Base-by-base conservation (phyloP, 2,797 vertebrate genomes). In the Onychomys torridus region DNA sequence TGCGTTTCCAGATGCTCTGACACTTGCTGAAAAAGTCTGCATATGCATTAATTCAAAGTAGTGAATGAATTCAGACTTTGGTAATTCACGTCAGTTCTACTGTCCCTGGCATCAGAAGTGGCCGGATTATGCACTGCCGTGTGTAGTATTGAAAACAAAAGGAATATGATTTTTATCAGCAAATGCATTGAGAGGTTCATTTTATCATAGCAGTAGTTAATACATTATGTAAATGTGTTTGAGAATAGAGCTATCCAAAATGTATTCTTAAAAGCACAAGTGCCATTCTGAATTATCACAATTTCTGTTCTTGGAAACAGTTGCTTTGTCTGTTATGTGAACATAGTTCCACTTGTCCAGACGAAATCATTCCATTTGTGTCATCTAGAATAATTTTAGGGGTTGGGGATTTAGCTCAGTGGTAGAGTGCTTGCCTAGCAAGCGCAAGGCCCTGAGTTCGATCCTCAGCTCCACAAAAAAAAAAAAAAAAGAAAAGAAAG, bases 171-270 rank as follows among this genome's bases (percentile, higher is more conserved):
- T 90, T 93, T 94, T 87, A 76, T 75, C 75, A 94, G 57, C 10
- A 52, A 75, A 55, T 86, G 10, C 79, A 27, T 69, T 84, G 29
- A 89, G 40, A 81, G 63, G 11, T 71, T n/a, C 82, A 55, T 86
- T 90, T 90, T 69, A 43, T 57, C 59, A 69, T 76, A 86, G n/a
- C 83, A 63, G 76, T 90, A 34, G 69, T 95, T 37, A 83, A 37
- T 71, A 88, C 78, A 57, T 52, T 19, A 71, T 57, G 57, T 57
- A 65, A 90, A 37, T 83, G 40, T 73, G 52, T 13, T 69, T 86
- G 46, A 52, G 12, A 57, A 17, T 23, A 73, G 49, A 57, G 40
- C 49, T 73, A 57, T 71, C 69, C 32, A 86, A 88, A 67, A 67
- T 92, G 4, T 59, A 19, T 25, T 78, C 89, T 85, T 73, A 40